Base-by-base conservation (phyloP, 2,797 vertebrate species). In the Neosalanx taihuensis region DNA sequence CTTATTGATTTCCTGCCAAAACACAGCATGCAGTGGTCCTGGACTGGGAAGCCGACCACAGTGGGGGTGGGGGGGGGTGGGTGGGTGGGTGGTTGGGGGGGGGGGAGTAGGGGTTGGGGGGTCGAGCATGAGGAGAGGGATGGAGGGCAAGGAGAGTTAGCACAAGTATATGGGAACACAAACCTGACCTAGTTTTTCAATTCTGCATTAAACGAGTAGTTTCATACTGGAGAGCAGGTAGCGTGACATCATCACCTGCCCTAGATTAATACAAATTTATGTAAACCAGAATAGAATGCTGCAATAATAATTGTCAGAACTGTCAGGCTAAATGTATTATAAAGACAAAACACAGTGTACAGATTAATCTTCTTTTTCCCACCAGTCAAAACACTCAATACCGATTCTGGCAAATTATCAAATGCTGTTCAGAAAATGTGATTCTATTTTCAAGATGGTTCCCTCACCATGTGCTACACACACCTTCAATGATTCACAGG, bases 1-100 rank as follows among this genome's bases (percentile, higher is more conserved):
- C 95, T 93, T 99, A 99, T 99, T 99, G 97, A 99, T 99, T 99
- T 98, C 95, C 96, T 98, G 96, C 96, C 96, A 99, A 96, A 98
- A 95, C 96, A 94, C 96, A 98, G 97, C 96, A 93, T 95, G 95
- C 93, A 92, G 92, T 92, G 93, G 96, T 95, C 94, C 94, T 92
- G 93, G 92, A 94, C 94, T 91, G 88, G 82, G 83, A 92, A 85
- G 82, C 84, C 80, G n/a, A 56, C 51, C 10, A 17, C 17, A 78
- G 76, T 73, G 80, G 72, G 59, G 65, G 57, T 67, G 72, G 37
- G 69, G 56, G 66, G 64, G 60, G 66, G 66, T 72, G 58, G 67
- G 12, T 67, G 67, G 72, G 64, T 62, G 72, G 60, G 73, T 58
- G 37, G 57, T 9, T 64, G 61, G 35, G 35, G 72, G 72, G 66